Base-by-base conservation (phyloP, 2,797 vertebrate species). In the Mus caroli region DNA sequence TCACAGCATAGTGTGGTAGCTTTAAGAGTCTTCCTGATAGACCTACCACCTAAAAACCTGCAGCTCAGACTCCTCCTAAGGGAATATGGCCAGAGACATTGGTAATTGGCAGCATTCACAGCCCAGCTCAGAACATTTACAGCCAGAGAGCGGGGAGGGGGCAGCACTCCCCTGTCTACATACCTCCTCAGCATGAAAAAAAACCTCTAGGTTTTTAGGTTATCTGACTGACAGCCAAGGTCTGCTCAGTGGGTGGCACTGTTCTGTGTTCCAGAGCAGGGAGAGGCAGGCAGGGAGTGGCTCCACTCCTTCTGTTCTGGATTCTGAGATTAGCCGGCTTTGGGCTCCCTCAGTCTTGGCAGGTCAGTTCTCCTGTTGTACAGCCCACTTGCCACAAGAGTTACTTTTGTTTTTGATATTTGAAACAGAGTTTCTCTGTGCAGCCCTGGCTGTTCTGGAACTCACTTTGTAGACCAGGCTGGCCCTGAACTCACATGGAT, bases 1-100 rank as follows among this genome's bases (percentile, higher is more conserved):
- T 78, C 8, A 28, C 3, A 40, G 15, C 10, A 8, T 3, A 10
- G 0, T 6, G 15, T 19, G 20, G 6, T 64, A 28, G 17, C 3
- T 17, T 37, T 46, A 15, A 77, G 22, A 17, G 10, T 17, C 17
- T 93, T 24, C 34, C 56, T 26, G 15, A 46, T 0, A 37, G 26
- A 31, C 3, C 6, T n/a, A 11, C n/a, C n/a, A 64, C n/a, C 12
- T 43, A 46, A 58, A 46, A 60, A 19, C 50, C 56, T 46, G 37
- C 28, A 64, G 14, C 43, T 78, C 20, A 11, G 20, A 7, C 69
- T 54, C 2, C n/a, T 52, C 50, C n/a, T 52, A 12, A 26, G 43
- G 20, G 3, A 54, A n/a, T 2, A 4, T 10, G n/a, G 22, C 15
- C 7, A 77, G 77, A 82, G 60, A 20, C 6, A 2, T 71, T 6